These are phyloP conservation scores for Drosophila triauraria DNA, from an alignment of 1,140 invertebrate genomes.

Conservation along the genomic window DNA sequence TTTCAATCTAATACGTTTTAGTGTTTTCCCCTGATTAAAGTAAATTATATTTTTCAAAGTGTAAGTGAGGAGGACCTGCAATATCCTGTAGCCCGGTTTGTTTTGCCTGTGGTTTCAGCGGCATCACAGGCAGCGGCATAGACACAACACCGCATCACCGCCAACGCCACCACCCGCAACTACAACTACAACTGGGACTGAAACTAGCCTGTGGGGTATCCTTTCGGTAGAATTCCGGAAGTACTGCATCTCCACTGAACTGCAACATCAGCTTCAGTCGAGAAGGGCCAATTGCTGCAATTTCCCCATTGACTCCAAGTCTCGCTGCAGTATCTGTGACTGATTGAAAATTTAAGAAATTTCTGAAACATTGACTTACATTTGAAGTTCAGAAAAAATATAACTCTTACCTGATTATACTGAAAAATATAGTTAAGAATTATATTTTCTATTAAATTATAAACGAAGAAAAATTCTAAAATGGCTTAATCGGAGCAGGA, in stretches of 20 bases:
- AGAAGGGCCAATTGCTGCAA: background rate
- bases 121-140: conserved; percentile 31
- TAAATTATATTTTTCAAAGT: conserved; percentile 1
- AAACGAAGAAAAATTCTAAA: too few species aligned
- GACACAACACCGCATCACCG: conserved; percentile 31
- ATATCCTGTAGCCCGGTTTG: conserved; percentile 34
- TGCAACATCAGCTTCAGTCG: background rate
- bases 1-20: too few species aligned
- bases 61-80: conserved; percentile 7
- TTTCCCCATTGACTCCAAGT: background rate
- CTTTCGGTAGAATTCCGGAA: conserved; percentile 10
- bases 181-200: conserved; percentile 46
- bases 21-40: too few species aligned
- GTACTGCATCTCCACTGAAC: conserved; percentile 2
- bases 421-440: too few species aligned
- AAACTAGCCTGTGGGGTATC: background rate
- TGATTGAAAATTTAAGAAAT: too few species aligned
- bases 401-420: too few species aligned
- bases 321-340: background rate
- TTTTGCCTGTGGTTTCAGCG: conserved; percentile 71
- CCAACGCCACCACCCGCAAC: conserved; percentile 6
- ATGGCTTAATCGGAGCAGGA: conserved; percentile 9
- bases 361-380: background rate
- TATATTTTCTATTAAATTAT: too few species aligned
- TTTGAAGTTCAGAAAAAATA: background rate